Conservation (phyloP, 2,888 invertebrate genomes). For the Drosophila algonquin region DNA sequence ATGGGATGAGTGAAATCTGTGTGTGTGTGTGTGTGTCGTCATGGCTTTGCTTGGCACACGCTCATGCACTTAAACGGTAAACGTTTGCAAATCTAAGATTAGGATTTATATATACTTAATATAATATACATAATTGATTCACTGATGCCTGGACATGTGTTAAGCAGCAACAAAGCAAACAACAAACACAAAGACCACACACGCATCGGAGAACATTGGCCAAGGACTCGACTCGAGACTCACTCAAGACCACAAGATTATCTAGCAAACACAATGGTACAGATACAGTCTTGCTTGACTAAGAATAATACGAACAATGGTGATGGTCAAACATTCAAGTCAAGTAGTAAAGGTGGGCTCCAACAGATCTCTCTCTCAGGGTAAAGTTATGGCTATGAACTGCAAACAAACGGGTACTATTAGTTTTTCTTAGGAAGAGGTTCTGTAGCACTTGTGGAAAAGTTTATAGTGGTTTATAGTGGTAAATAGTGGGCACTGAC, state of each 20-base stretch:
- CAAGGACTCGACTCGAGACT: constrained; percentile 9
- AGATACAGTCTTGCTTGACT: neutral
- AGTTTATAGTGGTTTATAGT: too few species aligned
- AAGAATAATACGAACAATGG: too few species aligned
- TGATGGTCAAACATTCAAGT: too few species aligned
- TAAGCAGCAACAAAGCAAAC: constrained; percentile 29
- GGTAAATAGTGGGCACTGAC: too few species aligned
- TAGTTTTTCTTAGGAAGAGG: too few species aligned
- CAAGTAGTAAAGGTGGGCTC: too few species aligned
- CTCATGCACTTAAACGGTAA: constrained; percentile 9
- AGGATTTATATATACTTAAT: constrained; percentile 4
- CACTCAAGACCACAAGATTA: neutral
- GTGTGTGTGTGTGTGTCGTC: neutral
- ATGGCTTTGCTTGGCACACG: constrained; percentile 5
- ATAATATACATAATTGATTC: constrained; percentile 53
- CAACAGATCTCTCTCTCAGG: neutral
- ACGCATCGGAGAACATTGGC: constrained; percentile 58
- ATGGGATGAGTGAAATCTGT: neutral
- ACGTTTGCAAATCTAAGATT: constrained; percentile 5
- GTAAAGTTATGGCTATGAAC: too few species aligned
- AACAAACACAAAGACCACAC: constrained; percentile 17
- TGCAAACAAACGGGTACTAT: too few species aligned
- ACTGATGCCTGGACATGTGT: constrained; percentile 48
- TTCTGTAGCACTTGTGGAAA: too few species aligned
- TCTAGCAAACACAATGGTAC: neutral